Conservation (phyloP, 1,140 invertebrate genomes). For the Tetramorium simillimum region DNA sequence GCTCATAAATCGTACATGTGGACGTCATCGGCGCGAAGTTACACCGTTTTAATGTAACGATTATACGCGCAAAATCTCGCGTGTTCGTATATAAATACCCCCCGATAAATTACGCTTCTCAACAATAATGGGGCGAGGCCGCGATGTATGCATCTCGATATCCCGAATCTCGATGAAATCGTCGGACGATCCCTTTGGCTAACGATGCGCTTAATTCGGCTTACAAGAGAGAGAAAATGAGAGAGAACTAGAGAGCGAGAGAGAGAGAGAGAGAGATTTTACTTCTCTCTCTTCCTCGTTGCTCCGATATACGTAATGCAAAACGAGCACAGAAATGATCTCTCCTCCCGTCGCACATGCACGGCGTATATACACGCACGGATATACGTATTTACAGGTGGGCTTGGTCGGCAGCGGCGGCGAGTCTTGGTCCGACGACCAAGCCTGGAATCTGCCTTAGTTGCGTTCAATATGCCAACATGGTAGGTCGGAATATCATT, state of each 20-base stretch:
- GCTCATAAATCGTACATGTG: neutral
- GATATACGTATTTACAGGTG: slow-evolving; percentile 56
- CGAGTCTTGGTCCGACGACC: slow-evolving; percentile 50
- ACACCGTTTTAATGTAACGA: neutral
- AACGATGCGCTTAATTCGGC: slow-evolving; percentile 55
- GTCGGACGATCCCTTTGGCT: slow-evolving; percentile 47
- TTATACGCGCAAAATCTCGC: neutral
- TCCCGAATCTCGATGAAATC: slow-evolving; percentile 52
- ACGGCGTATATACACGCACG: neutral
- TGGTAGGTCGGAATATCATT: slow-evolving; percentile 81
- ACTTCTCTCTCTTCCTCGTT: neutral
- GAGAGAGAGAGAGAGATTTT: neutral
- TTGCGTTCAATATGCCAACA: slow-evolving; percentile 71
- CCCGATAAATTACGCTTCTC: slow-evolving; percentile 28
- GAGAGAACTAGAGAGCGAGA: neutral
- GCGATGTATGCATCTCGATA: slow-evolving; percentile 38
- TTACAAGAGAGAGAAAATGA: neutral
- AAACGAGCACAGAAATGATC: slow-evolving; percentile 48
- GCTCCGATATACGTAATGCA: slow-evolving; percentile 18
- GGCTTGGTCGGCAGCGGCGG: slow-evolving; percentile 51
- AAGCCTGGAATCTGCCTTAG: slow-evolving; percentile 69
- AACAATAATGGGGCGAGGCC: slow-evolving; percentile 42
- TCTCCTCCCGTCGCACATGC: slow-evolving; percentile 10
- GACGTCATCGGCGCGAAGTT: neutral
- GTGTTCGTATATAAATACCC: slow-evolving; percentile 28